phyloP scores from a whole-genome alignment of 35 echinoderm and acorn worm species.

The Amphiura filiformis region DNA sequence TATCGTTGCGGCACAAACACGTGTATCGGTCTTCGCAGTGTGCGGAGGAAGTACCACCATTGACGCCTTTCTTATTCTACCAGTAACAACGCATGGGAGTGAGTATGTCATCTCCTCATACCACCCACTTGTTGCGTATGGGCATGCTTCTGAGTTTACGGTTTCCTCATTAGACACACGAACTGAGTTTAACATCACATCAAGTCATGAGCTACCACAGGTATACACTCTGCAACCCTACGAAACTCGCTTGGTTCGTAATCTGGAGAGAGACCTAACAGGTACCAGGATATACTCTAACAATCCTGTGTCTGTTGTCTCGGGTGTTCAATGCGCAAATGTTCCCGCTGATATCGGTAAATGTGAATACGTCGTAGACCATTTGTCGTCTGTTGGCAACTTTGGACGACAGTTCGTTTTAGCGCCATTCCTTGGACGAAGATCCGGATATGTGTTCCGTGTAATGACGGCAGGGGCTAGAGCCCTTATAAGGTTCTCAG shows the following conservation, averaged over 20 bases:
- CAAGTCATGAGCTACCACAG: background rate
- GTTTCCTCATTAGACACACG: background rate
- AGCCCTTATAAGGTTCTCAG: background rate
- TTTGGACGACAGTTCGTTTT: background rate
- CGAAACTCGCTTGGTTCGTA: background rate
- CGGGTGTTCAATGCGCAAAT: background rate
- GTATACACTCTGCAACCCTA: background rate
- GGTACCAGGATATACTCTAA: background rate
- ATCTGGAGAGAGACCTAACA: background rate
- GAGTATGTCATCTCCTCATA: background rate
- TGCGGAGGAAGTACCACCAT: background rate
- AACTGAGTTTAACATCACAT: background rate
- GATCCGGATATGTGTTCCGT: background rate
- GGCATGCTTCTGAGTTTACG: background rate
- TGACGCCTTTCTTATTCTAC: background rate
- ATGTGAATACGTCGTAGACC: background rate
- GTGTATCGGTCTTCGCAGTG: no score
- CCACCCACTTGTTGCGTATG: background rate
- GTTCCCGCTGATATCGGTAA: background rate
- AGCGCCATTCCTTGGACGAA: background rate
- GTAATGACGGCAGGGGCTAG: background rate
- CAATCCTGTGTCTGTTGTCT: background rate
- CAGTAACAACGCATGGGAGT: background rate
- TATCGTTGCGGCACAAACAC: no score
- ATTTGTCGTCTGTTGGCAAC: background rate